A percentile compares a stretch with the other conserved stretches of the same genome.
Evolutionary conservation across 2,888 invertebrate species (phyloP).

Genomic region (Phymatocera aterrima): DNA sequence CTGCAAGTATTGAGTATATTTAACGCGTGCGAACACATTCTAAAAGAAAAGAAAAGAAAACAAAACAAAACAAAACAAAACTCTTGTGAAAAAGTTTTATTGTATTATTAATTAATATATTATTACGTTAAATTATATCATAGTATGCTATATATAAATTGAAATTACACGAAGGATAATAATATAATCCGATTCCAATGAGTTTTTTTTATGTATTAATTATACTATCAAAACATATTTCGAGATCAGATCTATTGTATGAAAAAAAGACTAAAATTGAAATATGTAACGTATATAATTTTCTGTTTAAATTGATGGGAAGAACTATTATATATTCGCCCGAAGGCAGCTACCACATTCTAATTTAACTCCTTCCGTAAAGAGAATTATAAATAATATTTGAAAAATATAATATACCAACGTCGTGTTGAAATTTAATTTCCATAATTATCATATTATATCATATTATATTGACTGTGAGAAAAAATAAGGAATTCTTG

Average conservation of each 20-base stretch:
- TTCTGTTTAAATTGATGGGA: slow-evolving; percentile 17
- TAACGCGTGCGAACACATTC: slow-evolving; percentile 51
- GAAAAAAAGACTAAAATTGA: slow-evolving; percentile 28
- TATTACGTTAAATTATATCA: slow-evolving; percentile 44
- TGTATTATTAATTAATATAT: slow-evolving; percentile 45
- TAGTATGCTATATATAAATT: no score
- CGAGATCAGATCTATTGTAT: slow-evolving; percentile 25
- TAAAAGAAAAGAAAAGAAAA: no score
- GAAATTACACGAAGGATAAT: slow-evolving; percentile 8
- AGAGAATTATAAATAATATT: slow-evolving; percentile 27
- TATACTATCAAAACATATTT: no score
- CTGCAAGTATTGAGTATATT: slow-evolving; percentile 40
- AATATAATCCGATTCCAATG: slow-evolving; percentile 30
- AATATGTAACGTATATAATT: slow-evolving; percentile 24
- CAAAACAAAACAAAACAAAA: no score
- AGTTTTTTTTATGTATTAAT: neutral
- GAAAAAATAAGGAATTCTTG: slow-evolving; percentile 43
- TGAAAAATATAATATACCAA: slow-evolving; percentile 25
- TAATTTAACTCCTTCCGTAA: slow-evolving; percentile 23
- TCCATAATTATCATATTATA: slow-evolving; percentile 22
- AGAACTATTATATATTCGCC: slow-evolving; percentile 33
- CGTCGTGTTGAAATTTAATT: slow-evolving; percentile 51
- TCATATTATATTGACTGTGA: slow-evolving; percentile 8
- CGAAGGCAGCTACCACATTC: slow-evolving; percentile 44
- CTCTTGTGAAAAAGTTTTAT: slow-evolving; percentile 49